These are phyloP conservation scores for Ptychochromis oligacanthus DNA, from an alignment of 2,113 vertebrate genomes.

Conservation along the genomic window DNA sequence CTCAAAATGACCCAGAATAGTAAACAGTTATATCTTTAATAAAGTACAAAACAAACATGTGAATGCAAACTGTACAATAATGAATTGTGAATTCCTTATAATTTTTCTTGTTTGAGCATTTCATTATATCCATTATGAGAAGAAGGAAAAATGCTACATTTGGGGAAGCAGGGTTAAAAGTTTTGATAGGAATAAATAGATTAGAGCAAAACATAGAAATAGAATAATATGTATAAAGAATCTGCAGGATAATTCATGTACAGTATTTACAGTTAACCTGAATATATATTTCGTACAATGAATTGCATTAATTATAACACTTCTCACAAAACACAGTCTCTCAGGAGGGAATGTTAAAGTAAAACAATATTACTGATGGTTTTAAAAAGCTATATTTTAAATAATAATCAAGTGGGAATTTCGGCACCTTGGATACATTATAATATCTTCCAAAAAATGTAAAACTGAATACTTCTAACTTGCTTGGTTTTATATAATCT, in stretches of 20 bases:
- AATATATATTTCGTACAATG: slow-evolving; percentile 39
- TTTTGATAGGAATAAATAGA: slow-evolving; percentile 53
- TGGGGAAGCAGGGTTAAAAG: slow-evolving; percentile 22
- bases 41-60: slow-evolving; percentile 74
- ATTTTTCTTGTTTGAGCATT: slow-evolving; percentile 31
- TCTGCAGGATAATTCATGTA: slow-evolving; percentile 63
- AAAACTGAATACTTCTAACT: neutral
- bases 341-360: slow-evolving; percentile 1
- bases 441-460: neutral
- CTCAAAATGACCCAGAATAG: slow-evolving; percentile 8
- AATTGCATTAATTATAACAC: slow-evolving; percentile 55
- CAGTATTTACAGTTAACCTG: slow-evolving; percentile 74
- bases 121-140: slow-evolving; percentile 14
- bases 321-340: slow-evolving; percentile 32
- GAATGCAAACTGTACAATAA: slow-evolving; percentile 68
- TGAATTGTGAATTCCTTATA: slow-evolving; percentile 11
- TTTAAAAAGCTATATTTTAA: neutral
- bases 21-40: slow-evolving; percentile 77
- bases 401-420: neutral
- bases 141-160: slow-evolving; percentile 62
- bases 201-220: slow-evolving; percentile 34
- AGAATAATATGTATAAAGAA: slow-evolving; percentile 58
- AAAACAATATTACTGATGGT: neutral
- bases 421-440: neutral
- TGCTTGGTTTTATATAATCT: slow-evolving; percentile 16